Conservation (phyloP, 2,888 invertebrate species). For the Slavum lentiscoides region DNA sequence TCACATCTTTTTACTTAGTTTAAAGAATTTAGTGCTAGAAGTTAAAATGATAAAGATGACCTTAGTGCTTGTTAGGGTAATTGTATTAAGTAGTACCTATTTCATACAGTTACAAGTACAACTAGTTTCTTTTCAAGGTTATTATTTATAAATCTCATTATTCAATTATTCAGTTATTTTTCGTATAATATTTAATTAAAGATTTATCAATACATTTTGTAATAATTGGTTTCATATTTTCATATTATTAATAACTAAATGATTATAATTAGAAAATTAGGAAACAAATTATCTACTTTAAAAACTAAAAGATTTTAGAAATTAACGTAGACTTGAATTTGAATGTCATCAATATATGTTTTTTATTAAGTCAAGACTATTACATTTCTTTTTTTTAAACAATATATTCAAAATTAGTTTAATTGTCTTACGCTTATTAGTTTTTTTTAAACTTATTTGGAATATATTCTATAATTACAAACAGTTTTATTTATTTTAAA, state of each 20-base stretch:
- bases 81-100: neutral
- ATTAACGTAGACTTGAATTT: no score
- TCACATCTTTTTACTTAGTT: neutral
- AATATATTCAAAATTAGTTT: no score
- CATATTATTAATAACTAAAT: no score
- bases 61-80: neutral
- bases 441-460: neutral
- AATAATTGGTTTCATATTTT: no score
- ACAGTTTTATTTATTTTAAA: no score
- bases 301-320: no score
- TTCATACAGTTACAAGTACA: neutral
- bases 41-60: neutral
- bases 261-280: no score
- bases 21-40: neutral
- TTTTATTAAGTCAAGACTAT: no score
- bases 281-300: no score
- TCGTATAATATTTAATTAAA: neutral
- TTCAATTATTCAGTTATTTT: neutral
- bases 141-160: neutral
- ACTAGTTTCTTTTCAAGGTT: neutral
- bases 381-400: no score
- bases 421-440: neutral
- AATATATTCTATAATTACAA: neutral
- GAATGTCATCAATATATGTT: no score
- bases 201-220: neutral